A percentile compares a stretch with the other conserved stretches of the same genome.
Evolutionary conservation across 2,113 vertebrate genomes (phyloP).

Genomic region (Macquaria australasica): DNA sequence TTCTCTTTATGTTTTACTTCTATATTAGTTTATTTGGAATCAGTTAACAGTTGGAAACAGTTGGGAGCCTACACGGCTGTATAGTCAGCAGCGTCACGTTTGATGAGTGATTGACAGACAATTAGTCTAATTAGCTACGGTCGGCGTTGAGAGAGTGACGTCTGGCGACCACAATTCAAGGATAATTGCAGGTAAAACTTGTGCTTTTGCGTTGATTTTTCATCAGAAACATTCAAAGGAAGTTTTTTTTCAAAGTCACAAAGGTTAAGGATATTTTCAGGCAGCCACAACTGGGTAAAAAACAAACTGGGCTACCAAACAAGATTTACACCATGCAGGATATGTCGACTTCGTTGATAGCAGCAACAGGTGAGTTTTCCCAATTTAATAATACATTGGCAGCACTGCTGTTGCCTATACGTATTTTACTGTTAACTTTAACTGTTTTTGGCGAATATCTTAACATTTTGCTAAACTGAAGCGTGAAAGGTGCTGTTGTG

Average conservation of each 20-base stretch:
- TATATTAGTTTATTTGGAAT: no score
- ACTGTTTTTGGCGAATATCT: background rate
- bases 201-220: background rate
- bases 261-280: background rate
- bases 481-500: background rate
- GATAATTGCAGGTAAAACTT: background rate
- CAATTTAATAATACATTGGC: no score
- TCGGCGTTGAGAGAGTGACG: background rate
- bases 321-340: background rate
- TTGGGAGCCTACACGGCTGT: no score
- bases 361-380: background rate
- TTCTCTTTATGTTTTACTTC: no score
- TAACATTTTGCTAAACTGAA: background rate
- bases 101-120: background rate
- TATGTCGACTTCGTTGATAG: background rate
- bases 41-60: no score
- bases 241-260: background rate
- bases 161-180: background rate
- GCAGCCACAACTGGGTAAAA: background rate
- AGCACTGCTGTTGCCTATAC: no score
- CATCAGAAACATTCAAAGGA: background rate
- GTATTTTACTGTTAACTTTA: background rate
- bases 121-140: background rate
- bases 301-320: no score
- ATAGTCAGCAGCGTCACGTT: no score